Evolutionary conservation across 2,113 vertebrate species (phyloP), one percentile per base, ranked within the genome.

Genomic region (Dasyornis broadbenti): DNA sequence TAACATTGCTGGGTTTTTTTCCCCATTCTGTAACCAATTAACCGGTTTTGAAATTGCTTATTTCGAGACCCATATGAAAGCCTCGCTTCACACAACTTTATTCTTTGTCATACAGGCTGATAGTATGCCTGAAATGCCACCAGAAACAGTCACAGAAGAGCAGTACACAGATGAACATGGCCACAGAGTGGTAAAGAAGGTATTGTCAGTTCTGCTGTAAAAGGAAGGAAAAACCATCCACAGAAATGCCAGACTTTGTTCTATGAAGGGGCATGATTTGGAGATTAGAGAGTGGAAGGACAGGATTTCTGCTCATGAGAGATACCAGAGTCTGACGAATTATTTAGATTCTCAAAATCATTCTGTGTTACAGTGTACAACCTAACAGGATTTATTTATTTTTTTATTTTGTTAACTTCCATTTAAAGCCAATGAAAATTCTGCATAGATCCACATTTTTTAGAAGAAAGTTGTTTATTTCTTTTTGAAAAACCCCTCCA

Each of bases 101-200:
- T 96, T 94, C 82, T 97, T 83, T 93, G 64, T 86, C 8, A 0
- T 94, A 45, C 94, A 99, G 99, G 99, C 98, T 7, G 99, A 99
- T 42, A 97, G 98, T 13, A 97, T 99, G 86, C 98, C 98, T 73
- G 99, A 99, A 60, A 98, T 99, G 68, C 98, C 98, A 59, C 95
- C 98, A 19, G 98, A 99, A 96, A 98, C 98, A 2, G 98, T 99
- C 92, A 99, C 99, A 10, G 99, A 99, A 72, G 99, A 99, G 96
- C 98, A 99, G 69, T 99, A 99, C 59, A 98, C 97, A 5, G 99
- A 99, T 49, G 99, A 99, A 83, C 98, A 99, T 3, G 99, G 99
- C 47, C 99, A 99, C 96, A 98, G 98, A 15, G 99, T 99, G 26
- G 98, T 99, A 18, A 99, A 98, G 96, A 99, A 99, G 98, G 99